phyloP scores from a whole-genome alignment of 2,797 vertebrate genomes.

The Pseudochirops cupreus region DNA sequence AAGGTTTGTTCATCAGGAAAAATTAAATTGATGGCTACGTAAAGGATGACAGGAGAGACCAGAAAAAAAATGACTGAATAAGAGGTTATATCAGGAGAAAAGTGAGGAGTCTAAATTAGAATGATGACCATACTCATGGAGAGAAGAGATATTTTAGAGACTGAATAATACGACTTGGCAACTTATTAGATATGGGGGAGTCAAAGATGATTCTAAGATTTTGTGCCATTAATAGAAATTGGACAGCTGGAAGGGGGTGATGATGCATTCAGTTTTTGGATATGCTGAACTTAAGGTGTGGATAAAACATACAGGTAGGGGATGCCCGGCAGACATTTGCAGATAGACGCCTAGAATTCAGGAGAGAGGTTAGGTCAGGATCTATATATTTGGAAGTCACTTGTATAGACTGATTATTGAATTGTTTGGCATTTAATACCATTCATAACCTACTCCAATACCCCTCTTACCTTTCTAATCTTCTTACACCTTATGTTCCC shows the following conservation, averaged over 20 bases:
- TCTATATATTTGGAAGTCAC: background rate
- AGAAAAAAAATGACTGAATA: background rate
- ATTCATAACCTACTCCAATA: background rate
- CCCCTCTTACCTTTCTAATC: background rate
- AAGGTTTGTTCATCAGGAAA: background rate
- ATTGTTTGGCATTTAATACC: background rate
- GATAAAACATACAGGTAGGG: background rate
- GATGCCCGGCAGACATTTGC: background rate
- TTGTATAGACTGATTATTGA: background rate
- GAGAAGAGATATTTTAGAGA: background rate
- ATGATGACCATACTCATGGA: background rate
- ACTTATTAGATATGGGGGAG: background rate
- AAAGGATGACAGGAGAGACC: background rate
- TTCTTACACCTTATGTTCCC: background rate
- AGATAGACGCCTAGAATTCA: background rate
- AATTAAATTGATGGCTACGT: background rate
- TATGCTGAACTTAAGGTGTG: background rate
- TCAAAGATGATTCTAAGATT: background rate
- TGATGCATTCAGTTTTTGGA: background rate
- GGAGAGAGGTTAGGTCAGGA: background rate
- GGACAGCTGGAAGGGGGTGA: background rate
- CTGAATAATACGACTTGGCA: background rate
- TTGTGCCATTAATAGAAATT: constrained; percentile 3
- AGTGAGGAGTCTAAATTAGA: background rate
- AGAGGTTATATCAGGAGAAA: background rate